Evolutionary conservation across 2,797 vertebrate species (phyloP).

Genomic region (Pteropus rufus): DNA sequence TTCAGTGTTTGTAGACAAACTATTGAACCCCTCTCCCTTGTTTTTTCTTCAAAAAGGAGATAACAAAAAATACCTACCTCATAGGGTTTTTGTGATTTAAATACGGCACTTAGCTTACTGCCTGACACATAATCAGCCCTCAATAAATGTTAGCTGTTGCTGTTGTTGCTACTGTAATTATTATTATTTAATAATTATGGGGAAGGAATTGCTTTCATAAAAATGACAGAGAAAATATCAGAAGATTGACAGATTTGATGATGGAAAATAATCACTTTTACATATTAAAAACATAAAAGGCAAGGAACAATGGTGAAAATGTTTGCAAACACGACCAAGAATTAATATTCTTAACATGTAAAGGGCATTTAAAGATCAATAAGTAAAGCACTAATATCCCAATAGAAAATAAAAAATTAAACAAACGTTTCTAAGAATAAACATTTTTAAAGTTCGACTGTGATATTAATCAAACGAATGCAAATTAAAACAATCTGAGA

Average conservation of each 20-base stretch:
- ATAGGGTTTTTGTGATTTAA: conserved; percentile 31
- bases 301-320: conserved; percentile 37
- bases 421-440: conserved; percentile 43
- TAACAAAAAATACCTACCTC: conserved; percentile 36
- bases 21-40: neutral
- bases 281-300: conserved; percentile 64
- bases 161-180: conserved; percentile 47
- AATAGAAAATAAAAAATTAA: conserved; percentile 35
- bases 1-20: neutral
- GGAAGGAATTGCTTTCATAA: conserved; percentile 46
- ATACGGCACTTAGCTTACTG: neutral
- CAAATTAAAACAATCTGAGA: neutral
- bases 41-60: conserved; percentile 25
- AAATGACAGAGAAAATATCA: conserved; percentile 54
- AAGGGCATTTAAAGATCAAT: conserved; percentile 63
- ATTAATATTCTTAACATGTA: conserved; percentile 67
- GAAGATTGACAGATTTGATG: conserved; percentile 62
- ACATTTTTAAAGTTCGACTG: conserved; percentile 24
- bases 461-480: conserved; percentile 22
- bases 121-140: conserved; percentile 35
- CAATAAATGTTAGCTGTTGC: conserved; percentile 51
- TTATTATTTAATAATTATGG: conserved; percentile 61
- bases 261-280: conserved; percentile 66
- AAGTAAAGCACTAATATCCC: conserved; percentile 43
- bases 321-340: conserved; percentile 62